These are phyloP conservation scores for Electrona antarctica DNA, from an alignment of 2,113 vertebrate species.

Conservation along the genomic window DNA sequence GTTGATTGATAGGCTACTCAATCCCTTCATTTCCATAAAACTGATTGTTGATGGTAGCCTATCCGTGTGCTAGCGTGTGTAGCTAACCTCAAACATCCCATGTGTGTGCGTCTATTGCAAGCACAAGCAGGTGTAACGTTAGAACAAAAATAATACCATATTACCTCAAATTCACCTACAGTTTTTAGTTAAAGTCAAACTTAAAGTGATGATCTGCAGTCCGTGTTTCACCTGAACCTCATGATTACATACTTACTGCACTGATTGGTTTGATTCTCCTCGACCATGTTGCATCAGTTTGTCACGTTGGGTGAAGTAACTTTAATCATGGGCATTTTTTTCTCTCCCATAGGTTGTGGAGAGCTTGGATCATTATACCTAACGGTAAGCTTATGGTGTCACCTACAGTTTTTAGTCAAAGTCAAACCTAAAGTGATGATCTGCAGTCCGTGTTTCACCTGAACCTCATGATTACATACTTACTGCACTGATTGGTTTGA, in stretches of 20 bases:
- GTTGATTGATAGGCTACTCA: too few species aligned
- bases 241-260: constrained; percentile 75
- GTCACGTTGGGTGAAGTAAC: not conserved
- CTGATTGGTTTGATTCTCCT: constrained; percentile 70
- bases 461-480: constrained; percentile 71
- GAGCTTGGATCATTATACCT: not conserved
- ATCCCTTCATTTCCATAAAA: too few species aligned
- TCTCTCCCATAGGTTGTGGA: not conserved
- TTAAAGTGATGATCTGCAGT: constrained; percentile 79
- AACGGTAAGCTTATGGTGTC: too few species aligned
- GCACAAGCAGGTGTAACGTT: too few species aligned
- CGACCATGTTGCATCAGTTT: not conserved
- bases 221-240: constrained; percentile 79
- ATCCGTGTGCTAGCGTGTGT: too few species aligned
- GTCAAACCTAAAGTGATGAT: constrained; percentile 77
- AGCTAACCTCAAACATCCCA: not conserved
- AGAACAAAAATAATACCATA: too few species aligned
- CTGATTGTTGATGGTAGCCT: too few species aligned
- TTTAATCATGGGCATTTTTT: not conserved
- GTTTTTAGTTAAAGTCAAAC: constrained; percentile 54
- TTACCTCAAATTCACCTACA: too few species aligned
- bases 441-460: constrained; percentile 82
- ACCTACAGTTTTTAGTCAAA: too few species aligned
- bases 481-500: constrained; percentile 78
- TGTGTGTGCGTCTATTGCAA: too few species aligned